Percentiles rank a stretch among this genome's conserved stretches.
Evolutionary conservation across 1,140 invertebrate genomes (phyloP).

Genomic region (Trachymyrmex septentrionalis): DNA sequence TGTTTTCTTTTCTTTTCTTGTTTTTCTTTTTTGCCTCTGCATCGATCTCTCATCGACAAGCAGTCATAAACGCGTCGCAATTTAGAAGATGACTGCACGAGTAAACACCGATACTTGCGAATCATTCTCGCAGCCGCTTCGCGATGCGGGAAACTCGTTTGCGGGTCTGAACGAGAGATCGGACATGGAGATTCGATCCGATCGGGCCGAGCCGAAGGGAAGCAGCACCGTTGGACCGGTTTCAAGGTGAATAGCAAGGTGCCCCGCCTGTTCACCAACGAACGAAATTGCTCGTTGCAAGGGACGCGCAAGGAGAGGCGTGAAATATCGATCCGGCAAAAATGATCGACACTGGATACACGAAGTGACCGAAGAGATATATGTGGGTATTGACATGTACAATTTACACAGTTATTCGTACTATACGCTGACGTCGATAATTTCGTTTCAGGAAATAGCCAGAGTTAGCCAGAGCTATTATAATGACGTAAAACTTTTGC

Average conservation of each 20-base stretch:
- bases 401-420: background rate
- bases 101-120: slow-evolving; percentile 74
- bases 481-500: background rate
- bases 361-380: slow-evolving; percentile 14
- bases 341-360: slow-evolving; percentile 35
- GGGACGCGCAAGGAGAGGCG: slow-evolving; percentile 2
- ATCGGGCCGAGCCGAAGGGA: slow-evolving; percentile 61
- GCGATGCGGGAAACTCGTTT: slow-evolving; percentile 73
- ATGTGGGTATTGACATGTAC: background rate
- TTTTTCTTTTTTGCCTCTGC: slow-evolving; percentile 63
- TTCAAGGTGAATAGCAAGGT: slow-evolving; percentile 77
- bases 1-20: slow-evolving; percentile 51
- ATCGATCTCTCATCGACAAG: slow-evolving; percentile 72
- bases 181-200: slow-evolving; percentile 74
- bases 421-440: background rate
- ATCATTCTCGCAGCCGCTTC: slow-evolving; percentile 72
- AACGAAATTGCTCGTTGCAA: slow-evolving; percentile 70
- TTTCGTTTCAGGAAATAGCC: background rate
- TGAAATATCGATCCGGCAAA: slow-evolving; percentile 12
- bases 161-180: slow-evolving; percentile 74
- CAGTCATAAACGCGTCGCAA: slow-evolving; percentile 74
- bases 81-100: slow-evolving; percentile 76
- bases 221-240: slow-evolving; percentile 69
- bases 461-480: too few relatives aligned
- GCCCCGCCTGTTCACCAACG: slow-evolving; percentile 51